Conservation (phyloP, 1,140 invertebrate genomes). For the Meloidogyne hapla region DNA sequence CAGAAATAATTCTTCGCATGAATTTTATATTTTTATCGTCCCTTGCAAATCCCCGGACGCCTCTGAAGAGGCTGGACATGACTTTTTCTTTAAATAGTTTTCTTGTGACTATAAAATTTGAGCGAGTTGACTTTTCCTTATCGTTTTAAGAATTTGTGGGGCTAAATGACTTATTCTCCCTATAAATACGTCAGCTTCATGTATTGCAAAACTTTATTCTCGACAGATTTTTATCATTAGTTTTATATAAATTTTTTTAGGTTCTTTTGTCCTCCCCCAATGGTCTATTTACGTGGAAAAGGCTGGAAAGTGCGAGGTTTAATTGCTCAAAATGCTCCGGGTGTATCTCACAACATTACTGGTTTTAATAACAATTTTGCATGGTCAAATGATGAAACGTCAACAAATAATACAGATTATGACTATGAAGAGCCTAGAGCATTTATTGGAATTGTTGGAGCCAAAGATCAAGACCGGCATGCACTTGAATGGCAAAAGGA, state of each 20-base stretch:
- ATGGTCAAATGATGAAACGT: background rate
- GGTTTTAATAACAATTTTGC: slow-evolving; percentile 27
- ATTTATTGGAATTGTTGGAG: slow-evolving; percentile 94
- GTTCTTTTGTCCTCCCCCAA: slow-evolving; percentile 98
- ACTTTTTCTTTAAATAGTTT: too few relatives aligned
- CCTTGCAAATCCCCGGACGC: background rate
- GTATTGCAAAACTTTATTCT: too few relatives aligned
- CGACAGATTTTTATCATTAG: too few relatives aligned
- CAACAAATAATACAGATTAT: slow-evolving; percentile 18
- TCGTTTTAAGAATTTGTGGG: background rate
- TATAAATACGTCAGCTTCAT: too few relatives aligned
- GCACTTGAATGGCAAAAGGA: slow-evolving; percentile 84
- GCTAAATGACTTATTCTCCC: too few relatives aligned
- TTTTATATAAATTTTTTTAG: too few relatives aligned
- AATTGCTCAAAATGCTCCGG: background rate
- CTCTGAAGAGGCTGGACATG: background rate
- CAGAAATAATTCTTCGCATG: too few relatives aligned
- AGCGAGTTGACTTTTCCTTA: background rate
- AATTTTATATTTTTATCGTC: too few relatives aligned
- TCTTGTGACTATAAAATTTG: background rate
- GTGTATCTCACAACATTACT: background rate
- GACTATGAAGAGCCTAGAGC: slow-evolving; percentile 78
- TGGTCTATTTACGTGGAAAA: slow-evolving; percentile 94
- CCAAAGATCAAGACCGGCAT: slow-evolving; percentile 95
- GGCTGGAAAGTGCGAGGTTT: slow-evolving; percentile 86